A percentile compares a stretch with the other conserved stretches of the same genome.
phyloP scores from a whole-genome alignment of 2,888 invertebrate genomes.

The Amblyteles armatorius region DNA sequence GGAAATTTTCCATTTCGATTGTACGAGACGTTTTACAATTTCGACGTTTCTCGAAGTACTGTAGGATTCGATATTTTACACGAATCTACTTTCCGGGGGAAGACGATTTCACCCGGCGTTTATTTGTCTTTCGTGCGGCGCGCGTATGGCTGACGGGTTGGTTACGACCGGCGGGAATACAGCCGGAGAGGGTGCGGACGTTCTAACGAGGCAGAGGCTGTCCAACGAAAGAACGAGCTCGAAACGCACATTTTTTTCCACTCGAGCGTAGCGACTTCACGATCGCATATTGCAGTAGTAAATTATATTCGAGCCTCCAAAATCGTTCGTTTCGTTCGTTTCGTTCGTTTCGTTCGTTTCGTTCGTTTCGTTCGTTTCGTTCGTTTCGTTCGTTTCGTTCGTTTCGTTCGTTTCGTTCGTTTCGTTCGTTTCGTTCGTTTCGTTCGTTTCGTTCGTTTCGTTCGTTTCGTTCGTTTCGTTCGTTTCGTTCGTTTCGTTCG shows the following conservation, averaged over 20 bases:
- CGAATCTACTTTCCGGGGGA: neutral
- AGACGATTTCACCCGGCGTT: slow-evolving; percentile 16
- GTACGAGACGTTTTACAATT: neutral
- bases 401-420: too few species aligned
- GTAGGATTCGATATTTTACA: neutral
- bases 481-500: too few species aligned
- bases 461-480: too few species aligned
- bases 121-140: slow-evolving; percentile 37
- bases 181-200: slow-evolving; percentile 30
- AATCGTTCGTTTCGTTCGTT: too few species aligned
- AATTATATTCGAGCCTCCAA: neutral
- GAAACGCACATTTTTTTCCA: slow-evolving; percentile 14
- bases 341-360: too few species aligned
- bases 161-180: slow-evolving; percentile 9
- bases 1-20: neutral
- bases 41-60: neutral
- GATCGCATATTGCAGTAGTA: neutral
- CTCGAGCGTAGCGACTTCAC: neutral
- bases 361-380: too few species aligned
- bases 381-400: too few species aligned
- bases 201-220: slow-evolving; percentile 33
- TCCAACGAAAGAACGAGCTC: slow-evolving; percentile 21
- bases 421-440: too few species aligned
- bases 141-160: slow-evolving; percentile 12
- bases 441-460: too few species aligned